Conservation (phyloP, 2,113 vertebrate species). For the Lophura nycthemera region DNA sequence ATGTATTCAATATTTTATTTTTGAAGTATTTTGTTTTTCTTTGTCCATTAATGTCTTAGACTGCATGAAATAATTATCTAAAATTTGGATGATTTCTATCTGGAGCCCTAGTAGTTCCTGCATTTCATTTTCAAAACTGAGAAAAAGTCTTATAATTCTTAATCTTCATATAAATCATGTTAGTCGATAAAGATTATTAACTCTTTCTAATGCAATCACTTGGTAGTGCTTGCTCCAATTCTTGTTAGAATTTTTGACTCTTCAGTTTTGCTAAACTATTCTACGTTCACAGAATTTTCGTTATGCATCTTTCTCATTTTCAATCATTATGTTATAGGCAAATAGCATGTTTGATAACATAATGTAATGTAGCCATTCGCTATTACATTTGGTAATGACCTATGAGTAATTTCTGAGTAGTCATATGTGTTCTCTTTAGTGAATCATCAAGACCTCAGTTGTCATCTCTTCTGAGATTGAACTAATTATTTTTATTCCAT, state of each 20-base stretch:
- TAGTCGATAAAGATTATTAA: background rate
- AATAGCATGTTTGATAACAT: background rate
- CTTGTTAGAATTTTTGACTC: background rate
- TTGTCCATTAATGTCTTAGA: background rate
- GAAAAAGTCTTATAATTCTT: background rate
- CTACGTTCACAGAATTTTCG: background rate
- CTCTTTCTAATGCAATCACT: background rate
- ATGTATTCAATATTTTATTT: background rate
- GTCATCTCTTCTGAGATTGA: background rate
- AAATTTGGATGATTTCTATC: too few species aligned
- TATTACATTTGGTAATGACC: background rate
- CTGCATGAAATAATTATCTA: background rate
- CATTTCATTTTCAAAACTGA: background rate
- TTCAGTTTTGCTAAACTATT: background rate
- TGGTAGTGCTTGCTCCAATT: background rate
- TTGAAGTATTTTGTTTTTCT: background rate
- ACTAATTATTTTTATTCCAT: background rate
- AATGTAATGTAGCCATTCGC: background rate
- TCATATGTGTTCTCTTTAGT: background rate
- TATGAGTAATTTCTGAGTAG: background rate
- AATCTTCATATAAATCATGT: background rate
- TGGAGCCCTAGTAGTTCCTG: background rate
- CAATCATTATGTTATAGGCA: background rate
- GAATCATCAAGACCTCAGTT: background rate
- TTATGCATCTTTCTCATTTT: background rate